These are phyloP conservation scores for Sturnus vulgaris DNA, from an alignment of 2,113 vertebrate species.

Conservation along the genomic window DNA sequence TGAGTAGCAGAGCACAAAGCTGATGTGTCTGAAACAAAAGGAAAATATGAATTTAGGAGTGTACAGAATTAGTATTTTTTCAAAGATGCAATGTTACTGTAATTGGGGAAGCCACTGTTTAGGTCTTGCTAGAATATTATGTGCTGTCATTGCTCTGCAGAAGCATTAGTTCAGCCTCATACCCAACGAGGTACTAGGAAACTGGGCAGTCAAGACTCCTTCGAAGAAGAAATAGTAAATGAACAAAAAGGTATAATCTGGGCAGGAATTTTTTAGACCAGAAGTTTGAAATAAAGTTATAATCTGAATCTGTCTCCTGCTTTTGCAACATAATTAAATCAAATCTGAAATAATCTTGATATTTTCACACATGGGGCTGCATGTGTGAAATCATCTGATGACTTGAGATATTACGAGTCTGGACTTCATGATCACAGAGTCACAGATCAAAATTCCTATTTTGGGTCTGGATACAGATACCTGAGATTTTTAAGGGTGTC, in stretches of 20 bases:
- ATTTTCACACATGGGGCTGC: background rate
- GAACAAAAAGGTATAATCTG: background rate
- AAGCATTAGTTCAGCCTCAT: background rate
- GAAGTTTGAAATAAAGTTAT: background rate
- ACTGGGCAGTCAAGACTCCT: background rate
- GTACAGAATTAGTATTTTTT: background rate
- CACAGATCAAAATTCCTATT: background rate
- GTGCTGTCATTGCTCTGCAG: background rate
- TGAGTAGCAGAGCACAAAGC: background rate
- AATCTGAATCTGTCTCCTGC: background rate
- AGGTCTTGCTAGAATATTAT: background rate
- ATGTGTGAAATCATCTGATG: background rate
- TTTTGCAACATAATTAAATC: background rate
- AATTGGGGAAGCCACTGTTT: background rate
- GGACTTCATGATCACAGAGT: background rate
- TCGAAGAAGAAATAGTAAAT: background rate
- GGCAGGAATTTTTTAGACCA: background rate
- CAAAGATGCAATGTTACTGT: background rate
- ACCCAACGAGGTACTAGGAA: accelerated
- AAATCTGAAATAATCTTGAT: background rate
- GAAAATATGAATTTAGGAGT: accelerated
- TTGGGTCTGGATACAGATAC: background rate
- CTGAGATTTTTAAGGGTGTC: background rate
- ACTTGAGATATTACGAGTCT: background rate
- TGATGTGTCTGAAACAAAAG: background rate